Conservation (phyloP, 1,140 invertebrate species). For the Helicoverpa armigera region DNA sequence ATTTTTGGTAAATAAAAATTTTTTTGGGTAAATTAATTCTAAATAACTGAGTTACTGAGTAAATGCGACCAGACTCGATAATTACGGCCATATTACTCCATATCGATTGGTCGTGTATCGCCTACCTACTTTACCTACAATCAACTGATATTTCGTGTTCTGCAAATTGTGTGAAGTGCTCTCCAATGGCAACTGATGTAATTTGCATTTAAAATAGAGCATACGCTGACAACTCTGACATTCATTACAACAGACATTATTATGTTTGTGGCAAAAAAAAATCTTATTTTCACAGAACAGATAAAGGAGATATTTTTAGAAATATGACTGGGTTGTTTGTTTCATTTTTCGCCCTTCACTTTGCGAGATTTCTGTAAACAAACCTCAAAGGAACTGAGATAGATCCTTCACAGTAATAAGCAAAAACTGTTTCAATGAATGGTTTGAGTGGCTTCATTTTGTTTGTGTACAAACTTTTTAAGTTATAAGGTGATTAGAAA, state of each 20-base stretch:
- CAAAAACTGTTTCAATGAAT: not conserved
- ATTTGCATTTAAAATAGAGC: slow-evolving; percentile 14
- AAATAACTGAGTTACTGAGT: slow-evolving; percentile 13
- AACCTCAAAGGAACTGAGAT: slow-evolving; percentile 12
- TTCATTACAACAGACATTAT: slow-evolving; percentile 1
- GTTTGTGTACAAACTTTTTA: too few species aligned
- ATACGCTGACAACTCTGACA: slow-evolving; percentile 4
- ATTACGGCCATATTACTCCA: slow-evolving; percentile 17
- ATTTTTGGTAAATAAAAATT: too few species aligned
- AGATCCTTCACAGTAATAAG: slow-evolving; percentile 17
- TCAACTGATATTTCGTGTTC: not conserved
- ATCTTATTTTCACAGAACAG: slow-evolving; percentile 3
- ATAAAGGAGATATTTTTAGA: slow-evolving; percentile 40
- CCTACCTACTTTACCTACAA: slow-evolving; percentile 8
- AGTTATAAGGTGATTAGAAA: too few species aligned
- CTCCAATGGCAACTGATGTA: slow-evolving; percentile 6
- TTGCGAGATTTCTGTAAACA: slow-evolving; percentile 33
- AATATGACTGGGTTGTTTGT: slow-evolving; percentile 21
- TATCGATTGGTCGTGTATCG: slow-evolving; percentile 11
- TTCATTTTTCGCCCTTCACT: slow-evolving; percentile 17
- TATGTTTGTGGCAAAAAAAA: slow-evolving; percentile 14
- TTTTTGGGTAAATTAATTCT: too few species aligned
- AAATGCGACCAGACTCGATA: slow-evolving; percentile 17
- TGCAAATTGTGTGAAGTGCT: not conserved
- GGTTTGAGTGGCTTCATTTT: too few species aligned